phyloP scores from a whole-genome alignment of 2,113 vertebrate genomes.

The Pogona vitticeps region DNA sequence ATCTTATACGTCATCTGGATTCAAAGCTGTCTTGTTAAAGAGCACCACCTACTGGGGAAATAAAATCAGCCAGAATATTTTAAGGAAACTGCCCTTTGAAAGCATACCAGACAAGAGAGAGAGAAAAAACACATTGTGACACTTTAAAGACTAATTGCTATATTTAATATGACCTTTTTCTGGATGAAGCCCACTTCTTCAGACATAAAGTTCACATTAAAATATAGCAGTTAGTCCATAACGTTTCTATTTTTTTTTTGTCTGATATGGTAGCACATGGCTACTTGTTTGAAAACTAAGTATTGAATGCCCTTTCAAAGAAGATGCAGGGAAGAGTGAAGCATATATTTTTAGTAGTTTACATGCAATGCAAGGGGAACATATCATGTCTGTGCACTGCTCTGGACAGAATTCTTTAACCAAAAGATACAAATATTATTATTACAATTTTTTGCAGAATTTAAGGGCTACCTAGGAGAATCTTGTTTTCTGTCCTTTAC shows the following conservation, averaged over 20 bases:
- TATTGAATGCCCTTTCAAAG: background rate
- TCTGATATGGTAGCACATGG: no score
- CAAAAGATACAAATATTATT: background rate
- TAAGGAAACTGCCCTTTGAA: background rate
- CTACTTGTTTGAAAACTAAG: no score
- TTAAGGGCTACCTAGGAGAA: background rate
- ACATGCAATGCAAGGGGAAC: background rate
- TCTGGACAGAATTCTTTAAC: background rate
- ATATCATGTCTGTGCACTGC: background rate
- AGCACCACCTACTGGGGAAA: slow-evolving; percentile 21
- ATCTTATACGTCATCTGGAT: background rate
- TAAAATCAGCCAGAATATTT: background rate
- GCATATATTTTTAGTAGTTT: background rate
- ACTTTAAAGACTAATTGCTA: no score
- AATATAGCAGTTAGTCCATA: no score
- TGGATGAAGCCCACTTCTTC: no score
- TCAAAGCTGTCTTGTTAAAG: background rate
- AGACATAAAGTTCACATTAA: no score
- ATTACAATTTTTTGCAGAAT: background rate
- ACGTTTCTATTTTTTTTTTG: no score
- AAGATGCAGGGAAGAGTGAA: background rate
- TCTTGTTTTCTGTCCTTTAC: background rate
- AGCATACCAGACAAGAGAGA: no score
- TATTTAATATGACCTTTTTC: no score
- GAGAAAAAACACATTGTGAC: no score